Base-by-base conservation (phyloP, 2,888 invertebrate species). In the Camptogramma bilineatum region DNA sequence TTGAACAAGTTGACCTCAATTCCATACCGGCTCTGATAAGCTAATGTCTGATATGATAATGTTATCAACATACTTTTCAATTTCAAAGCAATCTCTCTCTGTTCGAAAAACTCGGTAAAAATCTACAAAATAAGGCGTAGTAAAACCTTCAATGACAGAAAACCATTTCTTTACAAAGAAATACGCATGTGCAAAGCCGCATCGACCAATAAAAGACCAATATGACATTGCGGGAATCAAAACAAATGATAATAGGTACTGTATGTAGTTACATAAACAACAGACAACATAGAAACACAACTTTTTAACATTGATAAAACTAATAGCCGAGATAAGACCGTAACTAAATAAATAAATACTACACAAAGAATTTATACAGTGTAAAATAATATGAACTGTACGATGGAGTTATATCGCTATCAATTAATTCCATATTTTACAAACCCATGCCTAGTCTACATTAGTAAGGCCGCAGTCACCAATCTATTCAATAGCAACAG, bases 1-100 rank as follows among this genome's bases (percentile, higher is more conserved):
- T 53, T 60, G 52, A 18, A 60, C 48, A 55, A 50, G 55, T 58
- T 62, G 66, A 66, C 66, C 66, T 63, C 63, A 60, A 63, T 68
- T 19, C 10, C 19, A 42, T 7, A 17, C 21, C n/a, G 16, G 53
- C 44, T 39, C 13, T 51, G 67, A 57, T 70, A 64, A 46, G 18
- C 9, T 47, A 65, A 50, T 53, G 21, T 42, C 8, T 50, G 46
- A 24, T 46, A 46, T 50, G 46, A 24, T 46, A 46, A 17, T 8
- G 0, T 48, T 63, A 63, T 53, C 62, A 44, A 57, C 53, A 53
- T 63, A 17, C 19, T 16, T 19, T 24, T 54, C 5, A 51, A 51
- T 17, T 17, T 17, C 2, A 31, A 16, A 28, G 24, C 10, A 13
- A 13, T 39, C 44, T 17, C 16, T 44, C 5, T 44, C 39, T 28